These are phyloP conservation scores for Ditula angustiorana DNA, from an alignment of 2,888 invertebrate species.

Conservation along the genomic window DNA sequence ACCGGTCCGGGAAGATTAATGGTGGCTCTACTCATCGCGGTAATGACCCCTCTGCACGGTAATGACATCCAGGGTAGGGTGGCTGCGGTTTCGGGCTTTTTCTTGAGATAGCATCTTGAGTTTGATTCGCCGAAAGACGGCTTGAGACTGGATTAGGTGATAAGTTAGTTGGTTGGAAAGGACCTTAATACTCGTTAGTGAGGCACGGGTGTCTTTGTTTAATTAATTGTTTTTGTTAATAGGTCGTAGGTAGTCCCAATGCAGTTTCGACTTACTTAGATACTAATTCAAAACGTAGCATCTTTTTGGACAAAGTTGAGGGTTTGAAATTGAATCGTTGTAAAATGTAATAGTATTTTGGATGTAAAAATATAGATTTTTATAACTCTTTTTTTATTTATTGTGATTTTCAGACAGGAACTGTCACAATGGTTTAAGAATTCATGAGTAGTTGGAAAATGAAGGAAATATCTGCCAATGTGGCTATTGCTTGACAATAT, in stretches of 20 bases:
- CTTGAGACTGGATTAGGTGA: constrained; percentile 25
- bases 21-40: constrained; percentile 81
- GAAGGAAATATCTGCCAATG: too few species aligned
- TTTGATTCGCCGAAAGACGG: constrained; percentile 27
- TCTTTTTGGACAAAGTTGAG: too few species aligned
- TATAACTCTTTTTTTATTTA: too few species aligned
- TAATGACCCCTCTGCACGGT: constrained; percentile 80
- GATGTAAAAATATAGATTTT: too few species aligned
- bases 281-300: too few species aligned
- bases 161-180: not conserved
- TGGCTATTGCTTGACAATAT: too few species aligned
- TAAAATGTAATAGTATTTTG: too few species aligned
- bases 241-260: not conserved
- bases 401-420: too few species aligned
- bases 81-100: constrained; percentile 43
- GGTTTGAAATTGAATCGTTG: too few species aligned
- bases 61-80: constrained; percentile 80
- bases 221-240: not conserved
- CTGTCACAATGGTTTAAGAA: too few species aligned
- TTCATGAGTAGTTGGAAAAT: too few species aligned
- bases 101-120: constrained; percentile 28
- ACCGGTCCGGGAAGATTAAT: constrained; percentile 83
- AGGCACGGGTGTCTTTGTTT: not conserved
- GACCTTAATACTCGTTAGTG: not conserved
- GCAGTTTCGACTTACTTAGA: too few species aligned